Percentiles rank a stretch among this genome's conserved stretches.
Evolutionary conservation across 2,113 vertebrate genomes (phyloP).

Genomic region (Gopherus evgoodei): DNA sequence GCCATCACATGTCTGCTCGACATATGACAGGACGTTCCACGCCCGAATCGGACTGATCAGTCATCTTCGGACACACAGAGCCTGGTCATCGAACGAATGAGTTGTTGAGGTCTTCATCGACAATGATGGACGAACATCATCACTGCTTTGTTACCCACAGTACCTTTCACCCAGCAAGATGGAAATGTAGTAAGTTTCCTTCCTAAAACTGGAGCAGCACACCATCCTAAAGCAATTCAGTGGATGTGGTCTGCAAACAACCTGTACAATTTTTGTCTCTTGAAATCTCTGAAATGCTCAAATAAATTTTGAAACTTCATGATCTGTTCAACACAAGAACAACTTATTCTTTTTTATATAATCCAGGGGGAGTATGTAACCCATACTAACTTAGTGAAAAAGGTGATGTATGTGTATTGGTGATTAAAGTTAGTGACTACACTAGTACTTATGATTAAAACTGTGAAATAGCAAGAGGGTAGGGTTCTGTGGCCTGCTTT

Average conservation of each 20-base stretch:
- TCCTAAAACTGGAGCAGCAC: constrained; percentile 15
- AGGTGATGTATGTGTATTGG: neutral
- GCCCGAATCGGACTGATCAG: too few relatives aligned
- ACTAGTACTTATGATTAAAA: neutral
- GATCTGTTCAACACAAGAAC: neutral
- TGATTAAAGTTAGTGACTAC: neutral
- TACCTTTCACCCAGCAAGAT: constrained; percentile 22
- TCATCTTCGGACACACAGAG: too few relatives aligned
- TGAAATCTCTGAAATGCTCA: neutral
- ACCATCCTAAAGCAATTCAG: neutral
- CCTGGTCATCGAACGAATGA: too few relatives aligned
- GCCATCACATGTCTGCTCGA: too few relatives aligned
- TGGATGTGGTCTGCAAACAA: neutral
- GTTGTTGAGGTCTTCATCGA: too few relatives aligned
- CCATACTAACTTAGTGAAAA: neutral
- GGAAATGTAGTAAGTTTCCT: constrained; percentile 46
- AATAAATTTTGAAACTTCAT: neutral
- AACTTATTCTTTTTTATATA: neutral
- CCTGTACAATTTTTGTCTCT: neutral
- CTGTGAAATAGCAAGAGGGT: neutral
- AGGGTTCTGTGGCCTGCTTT: too few relatives aligned
- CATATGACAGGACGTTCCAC: too few relatives aligned
- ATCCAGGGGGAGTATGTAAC: neutral
- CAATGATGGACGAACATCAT: too few relatives aligned
- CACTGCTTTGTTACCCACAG: constrained; percentile 4